These are phyloP conservation scores for Tridacna gigas DNA, from an alignment of 2,888 invertebrate genomes.

Conservation along the genomic window DNA sequence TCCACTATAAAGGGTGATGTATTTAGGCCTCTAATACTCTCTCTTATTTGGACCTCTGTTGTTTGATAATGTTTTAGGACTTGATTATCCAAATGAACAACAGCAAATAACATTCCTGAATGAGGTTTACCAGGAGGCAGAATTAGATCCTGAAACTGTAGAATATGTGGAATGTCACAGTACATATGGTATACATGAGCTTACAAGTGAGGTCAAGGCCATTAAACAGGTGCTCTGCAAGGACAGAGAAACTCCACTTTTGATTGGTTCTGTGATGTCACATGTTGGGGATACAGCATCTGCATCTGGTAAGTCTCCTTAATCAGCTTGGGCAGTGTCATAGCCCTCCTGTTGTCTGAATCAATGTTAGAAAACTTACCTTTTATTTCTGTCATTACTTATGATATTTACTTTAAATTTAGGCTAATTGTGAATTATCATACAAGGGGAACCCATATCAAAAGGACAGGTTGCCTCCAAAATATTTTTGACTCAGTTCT, in stretches of 20 bases:
- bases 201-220: constrained; percentile 98
- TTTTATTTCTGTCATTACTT: no score
- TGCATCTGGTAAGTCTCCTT: constrained; percentile 83
- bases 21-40: no score
- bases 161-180: constrained; percentile 98
- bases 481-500: no score
- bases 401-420: no score
- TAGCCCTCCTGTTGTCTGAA: no score
- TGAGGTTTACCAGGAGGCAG: constrained; percentile 94
- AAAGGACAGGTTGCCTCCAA: no score
- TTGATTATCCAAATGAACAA: constrained; percentile 86
- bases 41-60: no score
- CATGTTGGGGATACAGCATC: constrained; percentile 99
- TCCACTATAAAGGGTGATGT: no score
- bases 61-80: constrained; percentile 15
- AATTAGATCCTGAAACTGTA: constrained; percentile 92
- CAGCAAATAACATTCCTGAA: constrained; percentile 88
- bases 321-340: no score
- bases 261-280: constrained; percentile 98
- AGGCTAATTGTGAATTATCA: no score
- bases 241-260: constrained; percentile 87
- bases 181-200: constrained; percentile 94
- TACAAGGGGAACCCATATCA: no score
- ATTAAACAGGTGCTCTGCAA: constrained; percentile 89
- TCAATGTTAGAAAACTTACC: no score